These are phyloP conservation scores for Dissostichus mawsoni DNA, from an alignment of 2,113 vertebrate genomes.

Conservation along the genomic window DNA sequence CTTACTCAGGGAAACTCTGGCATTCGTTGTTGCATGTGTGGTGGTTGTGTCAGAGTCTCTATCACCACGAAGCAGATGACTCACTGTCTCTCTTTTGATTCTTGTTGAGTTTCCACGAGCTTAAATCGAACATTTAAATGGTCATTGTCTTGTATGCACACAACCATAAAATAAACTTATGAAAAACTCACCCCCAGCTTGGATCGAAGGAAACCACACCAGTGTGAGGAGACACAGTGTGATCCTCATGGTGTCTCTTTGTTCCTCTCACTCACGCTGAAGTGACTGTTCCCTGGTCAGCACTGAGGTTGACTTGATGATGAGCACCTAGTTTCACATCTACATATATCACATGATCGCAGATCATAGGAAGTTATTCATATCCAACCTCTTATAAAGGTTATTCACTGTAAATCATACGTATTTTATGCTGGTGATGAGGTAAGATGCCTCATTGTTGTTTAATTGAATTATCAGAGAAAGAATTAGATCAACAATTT, in stretches of 20 bases:
- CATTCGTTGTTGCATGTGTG: not conserved
- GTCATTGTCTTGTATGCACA: not conserved
- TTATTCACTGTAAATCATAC: too few species aligned
- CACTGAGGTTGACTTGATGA: not conserved
- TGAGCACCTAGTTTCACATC: slow-evolving; percentile 50
- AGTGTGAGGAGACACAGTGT: slow-evolving; percentile 3
- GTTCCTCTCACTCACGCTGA: not conserved
- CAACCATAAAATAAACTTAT: not conserved
- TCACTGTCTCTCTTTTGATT: not conserved
- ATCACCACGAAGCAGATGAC: too few species aligned
- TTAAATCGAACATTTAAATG: not conserved
- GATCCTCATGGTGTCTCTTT: slow-evolving; percentile 43
- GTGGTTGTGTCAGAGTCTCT: not conserved
- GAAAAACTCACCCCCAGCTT: not conserved
- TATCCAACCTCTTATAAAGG: not conserved
- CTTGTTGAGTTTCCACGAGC: not conserved
- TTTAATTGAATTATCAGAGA: not conserved
- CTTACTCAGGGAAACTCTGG: not conserved
- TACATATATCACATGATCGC: not conserved
- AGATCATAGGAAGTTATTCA: not conserved
- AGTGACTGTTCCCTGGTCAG: not conserved
- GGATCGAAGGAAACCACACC: slow-evolving; percentile 1
- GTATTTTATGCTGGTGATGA: not conserved
- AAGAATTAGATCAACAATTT: not conserved
- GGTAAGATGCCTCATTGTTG: not conserved